These are phyloP conservation scores for Notothenia rossii DNA, from an alignment of 2,113 vertebrate genomes.

Conservation along the genomic window DNA sequence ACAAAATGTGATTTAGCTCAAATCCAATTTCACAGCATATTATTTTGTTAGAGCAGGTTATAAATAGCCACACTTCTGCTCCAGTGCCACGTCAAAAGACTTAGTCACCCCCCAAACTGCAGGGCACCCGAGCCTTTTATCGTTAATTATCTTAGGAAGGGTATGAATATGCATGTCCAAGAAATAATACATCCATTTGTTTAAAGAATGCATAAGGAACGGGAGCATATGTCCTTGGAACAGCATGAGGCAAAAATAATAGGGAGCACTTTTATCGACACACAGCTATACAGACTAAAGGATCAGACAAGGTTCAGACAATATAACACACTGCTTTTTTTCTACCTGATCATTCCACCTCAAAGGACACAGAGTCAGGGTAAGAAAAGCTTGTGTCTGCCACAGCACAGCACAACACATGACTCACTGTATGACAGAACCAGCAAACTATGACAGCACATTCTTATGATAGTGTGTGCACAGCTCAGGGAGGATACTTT, in stretches of 20 bases:
- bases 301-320: neutral
- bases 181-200: neutral
- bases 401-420: constrained; percentile 40
- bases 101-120: constrained; percentile 7
- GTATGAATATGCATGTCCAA: constrained; percentile 15
- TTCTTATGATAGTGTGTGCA: constrained; percentile 44
- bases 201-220: neutral
- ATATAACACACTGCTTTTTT: constrained; percentile 14
- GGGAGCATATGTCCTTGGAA: neutral
- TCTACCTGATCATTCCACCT: constrained; percentile 29
- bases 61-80: constrained; percentile 35
- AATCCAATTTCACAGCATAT: constrained; percentile 65
- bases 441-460: constrained; percentile 59
- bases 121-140: neutral
- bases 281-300: neutral
- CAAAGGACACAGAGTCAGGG: constrained; percentile 1
- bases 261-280: constrained; percentile 9
- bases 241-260: neutral
- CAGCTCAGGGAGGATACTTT: constrained; percentile 15
- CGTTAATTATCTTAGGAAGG: constrained; percentile 16
- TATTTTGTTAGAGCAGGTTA: constrained; percentile 45
- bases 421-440: constrained; percentile 60
- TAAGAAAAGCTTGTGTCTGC: constrained; percentile 13
- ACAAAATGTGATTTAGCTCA: constrained; percentile 60
- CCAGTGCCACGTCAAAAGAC: neutral